Evolutionary conservation across 2,888 invertebrate genomes (phyloP).

Genomic region (Drosophila mulleri): DNA sequence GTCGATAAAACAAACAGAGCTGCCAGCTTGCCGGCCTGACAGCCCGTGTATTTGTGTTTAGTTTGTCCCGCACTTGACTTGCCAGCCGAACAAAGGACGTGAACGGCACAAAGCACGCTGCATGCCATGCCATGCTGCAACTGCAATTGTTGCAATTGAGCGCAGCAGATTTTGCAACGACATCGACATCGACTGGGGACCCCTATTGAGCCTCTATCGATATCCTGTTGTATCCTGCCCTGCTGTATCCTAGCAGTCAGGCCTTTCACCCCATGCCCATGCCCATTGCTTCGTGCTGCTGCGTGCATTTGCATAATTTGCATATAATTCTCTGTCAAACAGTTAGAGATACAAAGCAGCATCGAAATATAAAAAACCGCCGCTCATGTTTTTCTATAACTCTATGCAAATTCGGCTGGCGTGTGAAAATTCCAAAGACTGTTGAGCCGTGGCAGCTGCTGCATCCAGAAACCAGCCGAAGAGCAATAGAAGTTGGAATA

Average conservation of each 20-base stretch:
- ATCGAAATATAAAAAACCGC: slow-evolving; percentile 41
- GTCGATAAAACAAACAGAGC: slow-evolving; percentile 50
- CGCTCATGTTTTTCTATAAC: slow-evolving; percentile 50
- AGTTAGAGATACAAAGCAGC: slow-evolving; percentile 59
- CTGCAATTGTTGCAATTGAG: slow-evolving; percentile 66
- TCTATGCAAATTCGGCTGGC: slow-evolving; percentile 53
- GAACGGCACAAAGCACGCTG: slow-evolving; percentile 35
- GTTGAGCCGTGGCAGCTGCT: slow-evolving; percentile 46
- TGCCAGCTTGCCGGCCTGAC: slow-evolving; percentile 21
- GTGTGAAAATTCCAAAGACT: slow-evolving; percentile 50
- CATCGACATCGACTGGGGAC: slow-evolving; percentile 34
- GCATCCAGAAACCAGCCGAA: background rate
- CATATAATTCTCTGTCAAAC: slow-evolving; percentile 76
- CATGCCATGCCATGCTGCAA: slow-evolving; percentile 41
- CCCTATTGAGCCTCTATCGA: slow-evolving; percentile 54
- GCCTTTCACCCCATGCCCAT: slow-evolving; percentile 20
- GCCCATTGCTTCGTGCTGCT: no score
- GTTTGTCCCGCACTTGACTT: slow-evolving; percentile 52
- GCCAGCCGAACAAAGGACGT: slow-evolving; percentile 38
- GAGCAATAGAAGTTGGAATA: slow-evolving; percentile 2
- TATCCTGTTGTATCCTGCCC: slow-evolving; percentile 17
- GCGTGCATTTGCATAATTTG: slow-evolving; percentile 74
- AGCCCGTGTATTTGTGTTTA: slow-evolving; percentile 20
- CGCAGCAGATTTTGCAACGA: slow-evolving; percentile 40
- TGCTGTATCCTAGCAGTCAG: slow-evolving; percentile 2